Conservation (phyloP, 35 echinoderm and acorn worm genomes). For the Diadema setosum region DNA sequence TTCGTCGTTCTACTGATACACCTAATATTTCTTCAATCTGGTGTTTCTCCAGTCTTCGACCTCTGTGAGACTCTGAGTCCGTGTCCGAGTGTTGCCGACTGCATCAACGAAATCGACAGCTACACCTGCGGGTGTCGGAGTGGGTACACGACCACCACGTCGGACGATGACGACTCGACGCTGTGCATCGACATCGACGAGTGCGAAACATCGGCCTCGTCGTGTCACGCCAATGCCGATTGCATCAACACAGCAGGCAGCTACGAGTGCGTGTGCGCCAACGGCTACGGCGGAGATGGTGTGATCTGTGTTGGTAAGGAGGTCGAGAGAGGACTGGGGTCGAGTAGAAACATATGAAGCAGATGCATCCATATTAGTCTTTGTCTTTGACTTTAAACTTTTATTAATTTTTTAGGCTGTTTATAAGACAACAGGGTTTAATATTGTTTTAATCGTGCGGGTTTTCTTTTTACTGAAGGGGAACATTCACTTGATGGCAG, state of each 20-base stretch:
- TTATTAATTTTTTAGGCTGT: too few relatives aligned
- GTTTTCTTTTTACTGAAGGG: too few relatives aligned
- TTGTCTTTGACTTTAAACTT: too few relatives aligned
- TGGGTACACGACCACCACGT: background rate
- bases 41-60: background rate
- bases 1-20: too few relatives aligned
- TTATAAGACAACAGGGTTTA: too few relatives aligned
- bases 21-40: too few relatives aligned
- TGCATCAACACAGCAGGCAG: slow-evolving; percentile 59
- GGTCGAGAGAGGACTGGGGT: too few relatives aligned
- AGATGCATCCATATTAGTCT: too few relatives aligned
- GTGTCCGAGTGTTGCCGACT: slow-evolving; percentile 14
- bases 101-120: background rate
- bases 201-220: slow-evolving; percentile 6
- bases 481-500: too few relatives aligned
- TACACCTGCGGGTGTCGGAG: background rate
- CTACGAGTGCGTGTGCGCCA: slow-evolving; percentile 63
- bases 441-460: too few relatives aligned
- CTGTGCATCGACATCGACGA: slow-evolving; percentile 65
- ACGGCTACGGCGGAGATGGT: slow-evolving; percentile 33
- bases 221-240: slow-evolving; percentile 58
- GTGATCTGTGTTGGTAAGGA: background rate
- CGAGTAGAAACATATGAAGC: too few relatives aligned
- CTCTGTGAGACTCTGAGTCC: background rate
- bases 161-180: background rate